Evolutionary conservation across 2,797 vertebrate species (phyloP), one percentile per base, ranked within the genome.

Genomic region (Todus mexicanus): DNA sequence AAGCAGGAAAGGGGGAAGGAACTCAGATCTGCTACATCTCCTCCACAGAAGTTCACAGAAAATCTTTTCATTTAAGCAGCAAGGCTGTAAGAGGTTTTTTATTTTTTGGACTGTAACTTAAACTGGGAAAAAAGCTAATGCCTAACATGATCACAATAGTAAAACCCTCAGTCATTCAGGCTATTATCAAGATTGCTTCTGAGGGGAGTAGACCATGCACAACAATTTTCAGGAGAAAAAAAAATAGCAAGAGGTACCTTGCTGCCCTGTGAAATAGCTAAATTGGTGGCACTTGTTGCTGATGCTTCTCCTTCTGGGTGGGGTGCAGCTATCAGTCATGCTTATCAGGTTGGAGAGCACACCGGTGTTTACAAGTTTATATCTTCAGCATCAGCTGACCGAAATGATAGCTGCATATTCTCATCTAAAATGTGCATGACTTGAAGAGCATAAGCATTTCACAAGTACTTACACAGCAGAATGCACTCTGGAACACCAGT

Each of bases 371-470:
- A 65, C 43, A n/a, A 14, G 84, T n/a, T 85, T 43, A 57, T 88
- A 89, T 76, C 82, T 63, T 84, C 37, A 76, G 40, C 48, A 79
- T 85, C 82, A 88, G 80, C 92, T 89, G 86, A 89, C 74, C 66
- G 33, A 77, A 95, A 85, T 87, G 59, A 90, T 60, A 66, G 61
- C 74, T 76, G 35, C 50, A 26, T 31, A n/a, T 79, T 94, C 79
- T 79, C 72, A 77, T 92, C 79, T 84, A 12, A 63, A 81, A 88
- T 73, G 68, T 64, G 73, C 54, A 38, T 68, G 31, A 21, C 79
- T 90, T 56, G 80, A 69, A 60, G 38, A 91, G 79, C 14, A 17
- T 70, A n/a, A 48, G 9, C 6, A 27, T 96, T 86, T 84, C 82
- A 53, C 77, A 92, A 93, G 37, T 42, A 26, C 74, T 91, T 84